These are phyloP conservation scores for Sebastes umbrosus DNA, from an alignment of 2,797 vertebrate genomes.

Conservation along the genomic window DNA sequence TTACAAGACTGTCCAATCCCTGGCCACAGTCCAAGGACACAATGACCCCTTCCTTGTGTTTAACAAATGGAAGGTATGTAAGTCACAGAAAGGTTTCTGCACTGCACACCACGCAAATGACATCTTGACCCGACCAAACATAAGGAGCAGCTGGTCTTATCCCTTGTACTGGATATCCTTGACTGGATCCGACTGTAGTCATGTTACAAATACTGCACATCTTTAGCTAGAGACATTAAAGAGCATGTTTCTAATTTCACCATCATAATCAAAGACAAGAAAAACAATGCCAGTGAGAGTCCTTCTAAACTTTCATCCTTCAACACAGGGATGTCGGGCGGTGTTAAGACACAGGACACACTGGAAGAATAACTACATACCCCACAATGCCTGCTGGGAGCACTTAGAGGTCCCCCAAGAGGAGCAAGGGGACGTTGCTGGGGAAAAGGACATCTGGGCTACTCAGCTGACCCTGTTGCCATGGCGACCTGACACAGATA, in stretches of 20 bases:
- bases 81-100: not conserved
- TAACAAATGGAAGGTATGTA: not conserved
- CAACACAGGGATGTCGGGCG: not conserved
- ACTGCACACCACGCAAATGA: not conserved
- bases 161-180: not conserved
- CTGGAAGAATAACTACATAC: not conserved
- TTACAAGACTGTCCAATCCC: not conserved
- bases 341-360: not conserved
- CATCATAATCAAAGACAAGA: not conserved
- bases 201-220: not conserved
- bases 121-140: not conserved
- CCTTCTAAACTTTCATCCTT: not conserved
- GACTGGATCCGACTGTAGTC: no score
- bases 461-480: slow-evolving; percentile 20
- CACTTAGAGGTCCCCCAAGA: not conserved
- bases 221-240: not conserved
- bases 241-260: no score
- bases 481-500: slow-evolving; percentile 6
- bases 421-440: not conserved
- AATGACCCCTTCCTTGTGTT: not conserved
- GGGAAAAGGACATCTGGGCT: slow-evolving; percentile 7
- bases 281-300: not conserved
- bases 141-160: not conserved
- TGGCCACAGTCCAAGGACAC: not conserved
- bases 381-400: not conserved